Evolutionary conservation across 2,888 invertebrate genomes (phyloP).

Genomic region (Dinocampus coccinellae): DNA sequence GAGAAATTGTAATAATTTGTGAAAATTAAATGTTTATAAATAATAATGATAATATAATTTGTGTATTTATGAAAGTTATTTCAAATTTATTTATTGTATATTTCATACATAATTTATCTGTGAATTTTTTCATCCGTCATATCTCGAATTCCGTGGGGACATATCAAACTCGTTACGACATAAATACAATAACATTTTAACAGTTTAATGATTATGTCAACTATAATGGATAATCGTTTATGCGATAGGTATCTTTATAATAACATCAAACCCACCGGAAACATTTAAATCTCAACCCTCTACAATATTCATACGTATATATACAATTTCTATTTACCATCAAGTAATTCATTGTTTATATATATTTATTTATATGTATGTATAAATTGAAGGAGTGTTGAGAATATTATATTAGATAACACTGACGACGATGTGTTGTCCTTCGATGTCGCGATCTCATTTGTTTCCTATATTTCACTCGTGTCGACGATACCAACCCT

Average conservation of each 20-base stretch:
- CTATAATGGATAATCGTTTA: constrained; percentile 65
- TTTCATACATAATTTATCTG: background rate
- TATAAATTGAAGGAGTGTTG: background rate
- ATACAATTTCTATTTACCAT: constrained; percentile 36
- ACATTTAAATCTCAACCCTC: constrained; percentile 40
- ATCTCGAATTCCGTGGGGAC: constrained; percentile 26
- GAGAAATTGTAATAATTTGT: background rate
- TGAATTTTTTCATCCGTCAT: constrained; percentile 22
- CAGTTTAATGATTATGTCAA: constrained; percentile 66
- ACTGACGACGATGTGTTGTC: constrained; percentile 26
- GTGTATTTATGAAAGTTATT: background rate
- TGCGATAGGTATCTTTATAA: constrained; percentile 64
- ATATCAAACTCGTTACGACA: constrained; percentile 25
- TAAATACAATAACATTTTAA: constrained; percentile 61
- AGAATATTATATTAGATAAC: background rate
- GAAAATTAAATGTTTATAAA: background rate
- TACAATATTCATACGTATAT: background rate
- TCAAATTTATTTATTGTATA: background rate
- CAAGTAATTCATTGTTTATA: background rate
- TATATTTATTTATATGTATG: background rate
- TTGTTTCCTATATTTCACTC: constrained; percentile 54
- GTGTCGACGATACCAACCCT: constrained; percentile 25
- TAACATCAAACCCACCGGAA: constrained; percentile 57
- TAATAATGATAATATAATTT: no score
- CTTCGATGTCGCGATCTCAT: constrained; percentile 47